Conservation (phyloP, 2,113 vertebrate genomes). For the Chlamydotis undulata region DNA sequence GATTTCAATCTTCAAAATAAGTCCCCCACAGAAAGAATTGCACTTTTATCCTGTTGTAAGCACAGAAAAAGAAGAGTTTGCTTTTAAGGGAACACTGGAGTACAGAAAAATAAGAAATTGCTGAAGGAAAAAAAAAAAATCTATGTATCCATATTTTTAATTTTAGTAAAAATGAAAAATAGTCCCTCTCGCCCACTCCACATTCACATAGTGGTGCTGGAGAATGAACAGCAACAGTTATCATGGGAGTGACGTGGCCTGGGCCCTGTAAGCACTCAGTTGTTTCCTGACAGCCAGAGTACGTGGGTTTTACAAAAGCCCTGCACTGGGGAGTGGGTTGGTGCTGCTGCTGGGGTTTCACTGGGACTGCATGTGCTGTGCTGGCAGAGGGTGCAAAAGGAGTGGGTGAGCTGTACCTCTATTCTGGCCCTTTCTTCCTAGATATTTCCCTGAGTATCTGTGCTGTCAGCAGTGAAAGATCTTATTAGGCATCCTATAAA, state of each 20-base stretch:
- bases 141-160: fast-evolving
- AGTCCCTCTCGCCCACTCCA: background rate
- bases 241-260: background rate
- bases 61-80: background rate
- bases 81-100: background rate
- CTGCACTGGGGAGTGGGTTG: background rate
- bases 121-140: background rate
- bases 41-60: background rate
- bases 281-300: background rate
- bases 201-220: background rate
- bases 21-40: background rate
- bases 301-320: background rate
- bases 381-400: background rate
- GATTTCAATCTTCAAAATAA: background rate
- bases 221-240: background rate
- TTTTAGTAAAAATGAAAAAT: background rate
- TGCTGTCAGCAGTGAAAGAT: background rate
- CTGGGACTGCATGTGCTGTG: background rate
- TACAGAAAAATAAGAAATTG: background rate
- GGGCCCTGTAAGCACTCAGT: background rate
- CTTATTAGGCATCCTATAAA: background rate
- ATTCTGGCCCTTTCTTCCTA: background rate
- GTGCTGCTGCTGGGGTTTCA: background rate
- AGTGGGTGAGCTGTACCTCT: background rate
- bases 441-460: background rate